Evolutionary conservation across 2,797 vertebrate genomes (phyloP).

Genomic region (Hemibagrus guttatus): DNA sequence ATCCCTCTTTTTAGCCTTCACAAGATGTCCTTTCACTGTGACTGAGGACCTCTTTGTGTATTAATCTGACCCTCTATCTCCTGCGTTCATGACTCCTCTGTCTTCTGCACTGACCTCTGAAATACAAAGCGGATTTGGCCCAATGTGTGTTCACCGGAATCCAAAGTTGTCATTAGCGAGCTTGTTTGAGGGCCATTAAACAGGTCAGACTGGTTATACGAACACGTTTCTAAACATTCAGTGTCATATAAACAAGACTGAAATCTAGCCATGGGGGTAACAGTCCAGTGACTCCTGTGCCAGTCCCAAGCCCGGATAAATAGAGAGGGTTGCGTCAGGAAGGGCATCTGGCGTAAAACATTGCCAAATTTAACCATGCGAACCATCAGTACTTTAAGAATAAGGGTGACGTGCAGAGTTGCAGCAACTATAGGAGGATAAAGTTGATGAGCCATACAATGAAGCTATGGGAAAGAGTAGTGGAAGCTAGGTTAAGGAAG

Average conservation of each 20-base stretch:
- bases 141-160: background rate
- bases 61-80: constrained; percentile 5
- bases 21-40: background rate
- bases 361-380: too few relatives aligned
- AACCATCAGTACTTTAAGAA: too few relatives aligned
- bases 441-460: too few relatives aligned
- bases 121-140: background rate
- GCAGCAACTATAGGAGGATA: too few relatives aligned
- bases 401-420: too few relatives aligned
- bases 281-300: too few relatives aligned
- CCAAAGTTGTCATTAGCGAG: background rate
- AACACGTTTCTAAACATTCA: background rate
- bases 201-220: background rate
- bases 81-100: background rate
- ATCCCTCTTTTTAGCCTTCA: background rate
- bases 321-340: too few relatives aligned
- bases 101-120: background rate
- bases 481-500: too few relatives aligned
- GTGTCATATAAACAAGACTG: background rate
- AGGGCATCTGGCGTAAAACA: too few relatives aligned
- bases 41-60: background rate
- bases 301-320: too few relatives aligned
- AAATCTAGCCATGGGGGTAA: too few relatives aligned
- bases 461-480: too few relatives aligned
- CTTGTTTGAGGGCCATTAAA: background rate